These are phyloP conservation scores for Spongia lamella DNA, from an alignment of 37 sponge, comb jelly and placozoan genomes.

Conservation along the genomic window DNA sequence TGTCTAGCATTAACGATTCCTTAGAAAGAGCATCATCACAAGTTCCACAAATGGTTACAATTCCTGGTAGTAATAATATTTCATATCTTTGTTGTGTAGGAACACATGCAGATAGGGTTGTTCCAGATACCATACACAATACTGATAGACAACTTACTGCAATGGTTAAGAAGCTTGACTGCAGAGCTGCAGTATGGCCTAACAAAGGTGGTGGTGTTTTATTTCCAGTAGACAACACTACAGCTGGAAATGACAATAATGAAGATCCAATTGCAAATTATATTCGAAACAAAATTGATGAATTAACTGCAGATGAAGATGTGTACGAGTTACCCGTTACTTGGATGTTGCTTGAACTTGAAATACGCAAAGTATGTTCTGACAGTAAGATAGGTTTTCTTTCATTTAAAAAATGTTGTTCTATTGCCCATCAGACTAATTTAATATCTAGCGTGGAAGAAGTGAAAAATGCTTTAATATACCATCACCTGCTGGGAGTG, in stretches of 20 bases:
- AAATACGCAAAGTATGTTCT: conserved; percentile 31
- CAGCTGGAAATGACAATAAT: conserved; percentile 28
- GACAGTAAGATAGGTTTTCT: conserved; percentile 10
- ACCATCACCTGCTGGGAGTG: conserved; percentile 2
- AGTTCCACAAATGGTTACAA: too few species aligned
- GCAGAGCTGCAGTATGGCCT: too few species aligned
- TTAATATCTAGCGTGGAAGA: conserved; percentile 15
- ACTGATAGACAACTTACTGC: too few species aligned
- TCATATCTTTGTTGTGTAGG: too few species aligned
- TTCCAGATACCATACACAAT: too few species aligned
- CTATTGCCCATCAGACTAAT: conserved; percentile 10
- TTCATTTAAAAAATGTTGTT: background rate
- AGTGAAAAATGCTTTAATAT: too few species aligned
- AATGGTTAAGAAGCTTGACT: too few species aligned
- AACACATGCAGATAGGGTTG: too few species aligned
- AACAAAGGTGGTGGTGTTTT: too few species aligned
- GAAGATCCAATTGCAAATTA: conserved; percentile 32
- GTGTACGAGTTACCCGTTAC: conserved; percentile 30
- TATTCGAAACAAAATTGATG: conserved; percentile 1
- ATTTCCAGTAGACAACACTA: conserved; percentile 62
- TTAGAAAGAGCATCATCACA: too few species aligned
- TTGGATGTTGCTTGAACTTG: conserved; percentile 52
- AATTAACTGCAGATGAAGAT: conserved; percentile 16
- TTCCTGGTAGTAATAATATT: too few species aligned
- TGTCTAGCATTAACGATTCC: too few species aligned